Evolutionary conservation across 2,113 vertebrate species (phyloP).

Genomic region (Chaetops frenatus): DNA sequence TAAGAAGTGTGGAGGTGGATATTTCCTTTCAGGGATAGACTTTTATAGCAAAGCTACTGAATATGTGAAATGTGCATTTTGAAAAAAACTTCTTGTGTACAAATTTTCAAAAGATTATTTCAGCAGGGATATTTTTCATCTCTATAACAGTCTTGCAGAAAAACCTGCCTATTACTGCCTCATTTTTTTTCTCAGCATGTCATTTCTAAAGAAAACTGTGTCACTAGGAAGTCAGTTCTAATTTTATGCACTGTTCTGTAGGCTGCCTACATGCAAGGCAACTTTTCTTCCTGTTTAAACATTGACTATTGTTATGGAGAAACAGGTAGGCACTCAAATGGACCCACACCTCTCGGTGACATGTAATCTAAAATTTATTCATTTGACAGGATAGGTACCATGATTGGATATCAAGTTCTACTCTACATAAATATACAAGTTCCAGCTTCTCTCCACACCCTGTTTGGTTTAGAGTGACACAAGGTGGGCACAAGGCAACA

Average conservation of each 20-base stretch:
- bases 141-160: not conserved
- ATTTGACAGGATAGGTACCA: not conserved
- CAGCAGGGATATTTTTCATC: not conserved
- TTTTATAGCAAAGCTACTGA: conserved; percentile 32
- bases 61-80: conserved; percentile 1
- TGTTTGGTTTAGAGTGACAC: not conserved
- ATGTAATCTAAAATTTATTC: not conserved
- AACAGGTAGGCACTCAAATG: not conserved
- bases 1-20: not conserved
- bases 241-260: conserved; percentile 50
- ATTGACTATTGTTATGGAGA: not conserved
- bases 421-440: not conserved
- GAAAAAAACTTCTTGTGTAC: not conserved
- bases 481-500: not conserved
- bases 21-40: conserved; percentile 24
- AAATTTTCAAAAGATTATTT: not conserved
- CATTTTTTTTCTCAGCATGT: conserved; percentile 25
- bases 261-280: conserved; percentile 1
- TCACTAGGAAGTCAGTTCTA: conserved; percentile 51
- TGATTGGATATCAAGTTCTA: not conserved
- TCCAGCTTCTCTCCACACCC: not conserved
- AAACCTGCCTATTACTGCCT: conserved; percentile 6
- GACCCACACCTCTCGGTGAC: not conserved
- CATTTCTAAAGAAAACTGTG: conserved; percentile 50
- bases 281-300: conserved; percentile 14